These are phyloP conservation scores for Pachypeltis micranthus DNA, from an alignment of 1,140 invertebrate species.

Conservation along the genomic window DNA sequence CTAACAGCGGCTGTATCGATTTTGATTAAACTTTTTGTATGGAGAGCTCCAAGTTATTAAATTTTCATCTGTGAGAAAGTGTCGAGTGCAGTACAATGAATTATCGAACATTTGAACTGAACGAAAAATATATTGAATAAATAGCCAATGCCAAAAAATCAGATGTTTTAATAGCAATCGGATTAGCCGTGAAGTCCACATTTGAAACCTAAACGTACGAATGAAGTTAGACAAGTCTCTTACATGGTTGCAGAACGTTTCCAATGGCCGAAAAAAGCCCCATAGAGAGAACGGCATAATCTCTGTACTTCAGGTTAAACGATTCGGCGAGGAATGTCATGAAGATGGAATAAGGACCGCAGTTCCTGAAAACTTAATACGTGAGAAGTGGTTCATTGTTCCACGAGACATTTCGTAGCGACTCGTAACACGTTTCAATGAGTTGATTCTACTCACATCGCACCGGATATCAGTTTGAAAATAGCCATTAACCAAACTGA, in stretches of 20 bases:
- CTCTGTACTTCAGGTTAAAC: constrained; percentile 46
- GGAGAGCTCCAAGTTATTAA: too few relatives aligned
- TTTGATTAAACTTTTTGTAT: too few relatives aligned
- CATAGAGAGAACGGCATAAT: constrained; percentile 47
- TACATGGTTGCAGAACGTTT: constrained; percentile 33
- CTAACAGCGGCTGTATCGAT: too few relatives aligned
- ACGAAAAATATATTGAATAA: too few relatives aligned
- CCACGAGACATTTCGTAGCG: too few relatives aligned
- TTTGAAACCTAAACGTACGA: not conserved
- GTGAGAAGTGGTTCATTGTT: too few relatives aligned
- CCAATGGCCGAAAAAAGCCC: constrained; percentile 40
- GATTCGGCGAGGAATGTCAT: constrained; percentile 57
- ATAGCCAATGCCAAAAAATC: too few relatives aligned
- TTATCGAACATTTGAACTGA: too few relatives aligned
- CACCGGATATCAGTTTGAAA: constrained; percentile 51
- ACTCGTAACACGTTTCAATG: not conserved
- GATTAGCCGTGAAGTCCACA: too few relatives aligned
- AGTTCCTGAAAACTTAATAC: constrained; percentile 44
- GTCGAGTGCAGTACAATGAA: too few relatives aligned
- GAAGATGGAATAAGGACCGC: constrained; percentile 58
- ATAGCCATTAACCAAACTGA: constrained; percentile 53
- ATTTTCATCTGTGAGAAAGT: too few relatives aligned
- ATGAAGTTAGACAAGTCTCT: not conserved
- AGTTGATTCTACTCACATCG: constrained; percentile 4
- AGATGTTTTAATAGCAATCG: too few relatives aligned